Evolutionary conservation across 2,113 vertebrate species (phyloP).

Genomic region (Pelmatolapia mariae): DNA sequence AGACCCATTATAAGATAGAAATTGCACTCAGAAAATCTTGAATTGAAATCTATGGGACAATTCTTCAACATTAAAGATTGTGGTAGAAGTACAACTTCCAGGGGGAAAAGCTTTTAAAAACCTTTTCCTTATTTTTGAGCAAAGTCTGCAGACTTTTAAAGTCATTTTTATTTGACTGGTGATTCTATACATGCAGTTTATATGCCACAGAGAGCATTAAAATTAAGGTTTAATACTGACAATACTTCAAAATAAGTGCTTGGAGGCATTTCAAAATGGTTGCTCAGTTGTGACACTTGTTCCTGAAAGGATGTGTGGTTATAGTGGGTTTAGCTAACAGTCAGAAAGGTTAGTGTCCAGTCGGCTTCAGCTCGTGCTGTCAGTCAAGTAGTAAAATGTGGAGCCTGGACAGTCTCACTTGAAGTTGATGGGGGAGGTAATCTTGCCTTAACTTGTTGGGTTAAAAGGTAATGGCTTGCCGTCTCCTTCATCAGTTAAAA

Average conservation of each 20-base stretch:
- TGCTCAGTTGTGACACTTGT: not conserved
- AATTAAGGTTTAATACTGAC: not conserved
- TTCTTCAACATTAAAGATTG: not conserved
- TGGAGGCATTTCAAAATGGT: not conserved
- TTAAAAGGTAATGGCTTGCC: not conserved
- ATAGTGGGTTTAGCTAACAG: not conserved
- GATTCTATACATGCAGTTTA: not conserved
- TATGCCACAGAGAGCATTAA: not conserved
- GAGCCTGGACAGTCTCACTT: not conserved
- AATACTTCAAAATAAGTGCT: not conserved
- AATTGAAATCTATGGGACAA: not conserved
- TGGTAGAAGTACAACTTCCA: not conserved
- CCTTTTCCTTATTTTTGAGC: not conserved
- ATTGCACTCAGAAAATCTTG: not conserved
- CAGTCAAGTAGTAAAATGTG: not conserved
- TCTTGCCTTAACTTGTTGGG: not conserved
- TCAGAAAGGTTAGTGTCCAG: not conserved
- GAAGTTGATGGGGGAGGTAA: not conserved
- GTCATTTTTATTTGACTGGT: not conserved
- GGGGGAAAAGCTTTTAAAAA: not conserved
- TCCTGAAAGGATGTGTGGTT: not conserved
- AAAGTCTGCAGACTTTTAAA: not conserved
- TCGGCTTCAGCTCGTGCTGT: not conserved
- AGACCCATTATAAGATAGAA: not conserved
- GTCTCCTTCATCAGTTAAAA: not conserved